These are phyloP conservation scores for Hippocampus kuda DNA, from an alignment of 2,797 vertebrate genomes.

Conservation along the genomic window DNA sequence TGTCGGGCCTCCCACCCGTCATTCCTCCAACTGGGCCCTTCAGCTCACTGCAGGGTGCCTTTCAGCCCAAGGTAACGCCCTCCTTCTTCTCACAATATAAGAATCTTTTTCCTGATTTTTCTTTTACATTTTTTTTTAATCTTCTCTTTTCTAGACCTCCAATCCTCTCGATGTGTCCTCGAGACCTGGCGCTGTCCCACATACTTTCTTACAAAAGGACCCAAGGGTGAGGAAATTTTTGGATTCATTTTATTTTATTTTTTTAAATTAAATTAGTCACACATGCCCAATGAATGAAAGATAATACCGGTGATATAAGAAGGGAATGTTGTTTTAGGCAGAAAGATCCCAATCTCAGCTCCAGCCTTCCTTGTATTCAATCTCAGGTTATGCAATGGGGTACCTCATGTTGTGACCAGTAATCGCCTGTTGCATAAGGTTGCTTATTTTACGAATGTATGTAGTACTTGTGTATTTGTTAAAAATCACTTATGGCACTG, in stretches of 20 bases:
- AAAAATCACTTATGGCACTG: background rate
- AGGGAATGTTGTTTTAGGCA: background rate
- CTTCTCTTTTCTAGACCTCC: constrained; percentile 72
- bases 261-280: too few species aligned
- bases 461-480: background rate
- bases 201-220: constrained; percentile 93
- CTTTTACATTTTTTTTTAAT: constrained; percentile 11
- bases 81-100: background rate
- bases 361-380: background rate
- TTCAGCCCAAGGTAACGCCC: constrained; percentile 87
- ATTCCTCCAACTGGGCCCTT: constrained; percentile 94
- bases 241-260: too few species aligned
- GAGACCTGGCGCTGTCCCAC: constrained; percentile 87
- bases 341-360: background rate
- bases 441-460: background rate
- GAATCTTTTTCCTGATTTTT: background rate
- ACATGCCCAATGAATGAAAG: too few species aligned
- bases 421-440: too few species aligned
- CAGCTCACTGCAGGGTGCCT: constrained; percentile 94
- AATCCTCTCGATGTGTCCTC: constrained; percentile 89
- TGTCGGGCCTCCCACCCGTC: constrained; percentile 95
- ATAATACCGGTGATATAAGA: too few species aligned
- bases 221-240: constrained; percentile 76
- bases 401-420: background rate
- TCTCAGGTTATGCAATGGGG: background rate